These are phyloP conservation scores for Athalia rosae DNA, from an alignment of 2,888 invertebrate genomes.

Conservation along the genomic window DNA sequence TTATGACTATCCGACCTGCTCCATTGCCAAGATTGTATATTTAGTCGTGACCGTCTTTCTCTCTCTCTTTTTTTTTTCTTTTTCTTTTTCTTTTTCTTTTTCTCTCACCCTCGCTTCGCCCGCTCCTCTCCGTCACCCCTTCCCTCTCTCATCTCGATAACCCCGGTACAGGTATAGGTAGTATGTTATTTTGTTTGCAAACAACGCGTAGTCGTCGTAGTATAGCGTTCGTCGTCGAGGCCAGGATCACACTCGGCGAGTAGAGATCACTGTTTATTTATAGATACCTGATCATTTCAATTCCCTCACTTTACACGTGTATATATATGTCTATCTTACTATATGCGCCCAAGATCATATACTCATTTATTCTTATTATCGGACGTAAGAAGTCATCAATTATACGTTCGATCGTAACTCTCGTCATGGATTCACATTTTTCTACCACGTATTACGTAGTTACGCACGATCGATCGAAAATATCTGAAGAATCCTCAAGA, in stretches of 20 bases:
- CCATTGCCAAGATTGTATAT: constrained; percentile 29
- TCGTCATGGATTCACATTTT: too few relatives aligned
- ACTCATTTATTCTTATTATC: too few relatives aligned
- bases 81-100: not conserved
- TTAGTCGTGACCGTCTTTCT: constrained; percentile 15
- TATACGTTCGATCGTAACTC: too few relatives aligned
- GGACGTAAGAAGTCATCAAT: too few relatives aligned
- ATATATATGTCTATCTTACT: not conserved
- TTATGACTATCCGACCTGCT: constrained; percentile 3
- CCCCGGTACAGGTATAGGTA: not conserved
- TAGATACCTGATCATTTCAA: constrained; percentile 27
- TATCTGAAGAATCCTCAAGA: too few relatives aligned
- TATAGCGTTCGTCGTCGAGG: not conserved
- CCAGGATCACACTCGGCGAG: not conserved
- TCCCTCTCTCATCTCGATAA: not conserved
- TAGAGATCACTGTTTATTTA: constrained; percentile 40
- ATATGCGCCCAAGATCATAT: not conserved
- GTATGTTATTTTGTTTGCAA: constrained; percentile 30
- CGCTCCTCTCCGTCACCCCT: not conserved
- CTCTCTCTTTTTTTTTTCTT: not conserved
- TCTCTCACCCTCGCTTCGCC: not conserved
- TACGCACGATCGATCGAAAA: too few relatives aligned
- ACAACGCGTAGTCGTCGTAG: not conserved
- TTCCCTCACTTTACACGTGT: not conserved
- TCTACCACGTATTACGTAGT: too few relatives aligned